Conservation (phyloP, 2,113 vertebrate genomes). For the Macrotis lagotis region DNA sequence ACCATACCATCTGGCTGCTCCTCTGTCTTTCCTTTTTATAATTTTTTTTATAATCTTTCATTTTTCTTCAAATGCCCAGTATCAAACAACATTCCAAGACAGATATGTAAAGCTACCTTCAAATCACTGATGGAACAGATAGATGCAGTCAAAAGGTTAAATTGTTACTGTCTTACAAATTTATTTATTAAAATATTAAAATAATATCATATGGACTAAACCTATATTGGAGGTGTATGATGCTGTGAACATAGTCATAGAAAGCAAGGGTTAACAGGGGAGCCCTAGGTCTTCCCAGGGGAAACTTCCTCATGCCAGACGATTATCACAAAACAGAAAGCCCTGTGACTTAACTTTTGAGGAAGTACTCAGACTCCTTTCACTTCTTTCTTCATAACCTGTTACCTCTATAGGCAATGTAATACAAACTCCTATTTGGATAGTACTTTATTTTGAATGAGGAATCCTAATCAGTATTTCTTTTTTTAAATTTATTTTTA, state of each 20-base stretch:
- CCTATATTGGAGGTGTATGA: background rate
- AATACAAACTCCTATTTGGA: background rate
- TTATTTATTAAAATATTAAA: conserved; percentile 13
- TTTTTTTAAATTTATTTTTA: too few relatives aligned
- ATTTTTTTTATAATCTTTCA: background rate
- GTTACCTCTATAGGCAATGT: background rate
- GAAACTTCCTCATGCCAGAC: background rate
- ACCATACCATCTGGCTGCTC: too few relatives aligned
- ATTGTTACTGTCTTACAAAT: background rate
- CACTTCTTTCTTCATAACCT: background rate
- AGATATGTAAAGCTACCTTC: background rate
- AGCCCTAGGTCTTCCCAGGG: background rate
- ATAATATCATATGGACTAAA: background rate
- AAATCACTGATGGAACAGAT: background rate
- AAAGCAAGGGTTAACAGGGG: background rate
- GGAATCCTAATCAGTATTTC: background rate
- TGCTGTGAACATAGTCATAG: background rate
- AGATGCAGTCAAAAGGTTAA: background rate
- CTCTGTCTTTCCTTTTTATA: too few relatives aligned
- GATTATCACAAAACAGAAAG: background rate
- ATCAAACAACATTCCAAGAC: background rate
- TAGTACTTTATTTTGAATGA: background rate
- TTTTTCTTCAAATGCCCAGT: background rate
- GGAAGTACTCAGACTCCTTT: background rate
- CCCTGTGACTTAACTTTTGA: background rate